Percentiles rank a stretch among this genome's conserved stretches.
phyloP scores from a whole-genome alignment of 2,888 invertebrate species.

The Eupithecia tripunctaria region DNA sequence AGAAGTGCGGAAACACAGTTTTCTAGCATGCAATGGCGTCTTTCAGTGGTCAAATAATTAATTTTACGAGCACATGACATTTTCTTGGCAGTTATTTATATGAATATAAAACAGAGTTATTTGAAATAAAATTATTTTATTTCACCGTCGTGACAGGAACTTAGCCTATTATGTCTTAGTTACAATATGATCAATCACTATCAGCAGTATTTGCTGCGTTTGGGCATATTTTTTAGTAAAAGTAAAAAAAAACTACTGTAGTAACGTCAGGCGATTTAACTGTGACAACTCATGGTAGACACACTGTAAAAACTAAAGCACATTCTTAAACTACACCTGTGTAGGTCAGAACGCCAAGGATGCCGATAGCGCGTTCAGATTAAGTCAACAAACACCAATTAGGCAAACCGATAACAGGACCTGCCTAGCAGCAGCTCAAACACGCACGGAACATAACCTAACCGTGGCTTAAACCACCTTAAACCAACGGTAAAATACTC shows the following conservation, averaged over 20 bases:
- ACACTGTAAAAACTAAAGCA: too few relatives aligned
- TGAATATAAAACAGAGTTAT: background rate
- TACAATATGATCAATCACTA: too few relatives aligned
- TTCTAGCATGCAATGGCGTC: slow-evolving; percentile 6
- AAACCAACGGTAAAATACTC: slow-evolving; percentile 7
- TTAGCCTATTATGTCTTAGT: too few relatives aligned
- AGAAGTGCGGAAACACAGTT: background rate
- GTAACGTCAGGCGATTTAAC: too few relatives aligned
- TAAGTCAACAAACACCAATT: slow-evolving; percentile 48
- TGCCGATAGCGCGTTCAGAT: slow-evolving; percentile 26
- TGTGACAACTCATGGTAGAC: too few relatives aligned
- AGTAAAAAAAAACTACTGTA: too few relatives aligned
- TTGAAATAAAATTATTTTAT: too few relatives aligned
- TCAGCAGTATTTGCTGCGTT: background rate
- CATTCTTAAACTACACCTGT: background rate
- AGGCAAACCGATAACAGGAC: slow-evolving; percentile 56
- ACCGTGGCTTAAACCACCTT: background rate
- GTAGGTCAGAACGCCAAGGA: slow-evolving; percentile 40
- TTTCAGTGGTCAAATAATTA: background rate
- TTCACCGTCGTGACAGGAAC: too few relatives aligned
- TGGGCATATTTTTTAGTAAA: background rate
- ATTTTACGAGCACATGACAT: background rate
- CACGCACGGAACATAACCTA: slow-evolving; percentile 26
- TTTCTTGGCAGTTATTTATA: background rate
- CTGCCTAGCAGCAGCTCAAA: slow-evolving; percentile 43